These are phyloP conservation scores for Hassar affinis DNA, from an alignment of 2,113 vertebrate genomes.

Conservation along the genomic window DNA sequence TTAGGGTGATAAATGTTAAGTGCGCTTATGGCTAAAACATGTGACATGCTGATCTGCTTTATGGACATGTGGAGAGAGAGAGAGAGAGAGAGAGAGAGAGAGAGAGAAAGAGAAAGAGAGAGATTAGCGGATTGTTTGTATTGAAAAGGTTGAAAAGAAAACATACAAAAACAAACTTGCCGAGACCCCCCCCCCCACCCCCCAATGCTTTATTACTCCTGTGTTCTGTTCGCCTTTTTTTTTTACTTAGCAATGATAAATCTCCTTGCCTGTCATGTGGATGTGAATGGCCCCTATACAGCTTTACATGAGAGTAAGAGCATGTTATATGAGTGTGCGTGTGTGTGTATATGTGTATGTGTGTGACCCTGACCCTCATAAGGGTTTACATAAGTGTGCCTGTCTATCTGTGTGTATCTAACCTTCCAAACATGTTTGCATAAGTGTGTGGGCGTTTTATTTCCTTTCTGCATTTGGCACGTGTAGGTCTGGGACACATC, in stretches of 20 bases:
- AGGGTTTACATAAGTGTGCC: slow-evolving; percentile 6
- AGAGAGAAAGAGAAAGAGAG: slow-evolving; percentile 58
- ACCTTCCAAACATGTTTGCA: slow-evolving; percentile 54
- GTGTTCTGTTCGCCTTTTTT: slow-evolving; percentile 63
- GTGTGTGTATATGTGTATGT: slow-evolving; percentile 25
- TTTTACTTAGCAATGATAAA: slow-evolving; percentile 75
- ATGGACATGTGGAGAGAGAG: slow-evolving; percentile 64
- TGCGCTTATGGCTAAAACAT: slow-evolving; percentile 68
- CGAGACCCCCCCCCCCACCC: slow-evolving; percentile 6
- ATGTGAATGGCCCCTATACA: slow-evolving; percentile 16
- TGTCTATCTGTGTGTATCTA: slow-evolving; percentile 32
- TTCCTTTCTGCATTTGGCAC: slow-evolving; percentile 21
- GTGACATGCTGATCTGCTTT: slow-evolving; percentile 63
- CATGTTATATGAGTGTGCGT: slow-evolving; percentile 6
- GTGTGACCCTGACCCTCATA: slow-evolving; percentile 22
- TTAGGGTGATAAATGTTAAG: slow-evolving; percentile 75
- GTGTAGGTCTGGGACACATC: slow-evolving; percentile 60
- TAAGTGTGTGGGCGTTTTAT: slow-evolving; percentile 18
- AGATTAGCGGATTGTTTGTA: slow-evolving; percentile 68
- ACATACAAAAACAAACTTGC: slow-evolving; percentile 70
- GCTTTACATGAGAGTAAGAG: not conserved
- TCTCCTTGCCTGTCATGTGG: slow-evolving; percentile 63
- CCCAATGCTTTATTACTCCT: slow-evolving; percentile 53
- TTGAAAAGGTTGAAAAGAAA: slow-evolving; percentile 69
- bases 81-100: slow-evolving; percentile 65